Percentiles rank a stretch among this genome's conserved stretches.
These are phyloP conservation scores for Smittia sp. DNA, from an alignment of 2,888 invertebrate genomes.

Conservation along the genomic window DNA sequence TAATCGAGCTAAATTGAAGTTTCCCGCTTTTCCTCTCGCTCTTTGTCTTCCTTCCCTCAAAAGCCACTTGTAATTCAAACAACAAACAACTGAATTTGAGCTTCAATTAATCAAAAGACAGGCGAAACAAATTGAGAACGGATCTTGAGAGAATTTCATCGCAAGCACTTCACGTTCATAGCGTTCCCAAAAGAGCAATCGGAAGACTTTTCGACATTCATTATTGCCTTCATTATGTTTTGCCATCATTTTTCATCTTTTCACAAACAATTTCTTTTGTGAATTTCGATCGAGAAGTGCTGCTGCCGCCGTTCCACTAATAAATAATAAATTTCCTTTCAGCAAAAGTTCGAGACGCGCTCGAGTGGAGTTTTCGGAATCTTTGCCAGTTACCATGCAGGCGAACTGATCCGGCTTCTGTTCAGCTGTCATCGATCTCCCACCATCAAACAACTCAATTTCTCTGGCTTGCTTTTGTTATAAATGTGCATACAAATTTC, in stretches of 20 bases:
- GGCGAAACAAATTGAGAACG: background rate
- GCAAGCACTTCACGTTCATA: background rate
- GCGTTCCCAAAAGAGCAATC: background rate
- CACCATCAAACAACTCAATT: slow-evolving; percentile 19
- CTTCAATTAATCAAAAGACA: slow-evolving; percentile 3
- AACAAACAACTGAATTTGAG: slow-evolving; percentile 16
- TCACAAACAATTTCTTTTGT: slow-evolving; percentile 6
- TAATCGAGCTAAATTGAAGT: background rate
- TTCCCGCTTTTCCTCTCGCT: too few species aligned
- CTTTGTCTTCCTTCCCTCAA: too few species aligned
- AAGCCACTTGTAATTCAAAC: background rate
- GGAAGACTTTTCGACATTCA: slow-evolving; percentile 32
- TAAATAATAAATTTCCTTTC: slow-evolving; percentile 35
- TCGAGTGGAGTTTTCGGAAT: background rate
- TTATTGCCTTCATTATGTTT: slow-evolving; percentile 40
- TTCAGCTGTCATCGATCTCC: slow-evolving; percentile 21
- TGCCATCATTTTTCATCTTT: slow-evolving; percentile 36
- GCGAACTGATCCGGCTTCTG: background rate
- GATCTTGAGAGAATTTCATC: background rate
- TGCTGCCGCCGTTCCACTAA: background rate
- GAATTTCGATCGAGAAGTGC: background rate
- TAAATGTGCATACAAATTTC: slow-evolving; percentile 9
- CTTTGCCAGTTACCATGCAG: background rate
- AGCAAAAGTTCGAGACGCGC: background rate
- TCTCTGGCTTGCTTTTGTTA: slow-evolving; percentile 7